These are phyloP conservation scores for Etia nguti DNA, from an alignment of 2,113 vertebrate genomes.

Conservation along the genomic window DNA sequence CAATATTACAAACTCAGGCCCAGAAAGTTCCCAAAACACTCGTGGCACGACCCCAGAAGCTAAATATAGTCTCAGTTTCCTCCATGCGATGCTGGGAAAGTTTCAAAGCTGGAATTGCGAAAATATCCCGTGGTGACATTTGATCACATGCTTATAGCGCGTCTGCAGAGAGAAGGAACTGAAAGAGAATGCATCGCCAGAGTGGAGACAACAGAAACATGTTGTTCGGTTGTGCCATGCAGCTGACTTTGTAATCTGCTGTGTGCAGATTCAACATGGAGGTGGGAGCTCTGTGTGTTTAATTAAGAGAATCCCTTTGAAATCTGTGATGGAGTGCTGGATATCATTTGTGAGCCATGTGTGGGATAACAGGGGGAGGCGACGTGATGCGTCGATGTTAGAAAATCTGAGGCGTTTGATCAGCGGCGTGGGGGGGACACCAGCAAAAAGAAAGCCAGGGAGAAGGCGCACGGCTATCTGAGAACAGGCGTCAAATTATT, in stretches of 20 bases:
- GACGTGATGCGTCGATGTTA: background rate
- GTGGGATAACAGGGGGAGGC: slow-evolving; percentile 1
- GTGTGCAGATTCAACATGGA: background rate
- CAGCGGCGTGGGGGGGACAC: background rate
- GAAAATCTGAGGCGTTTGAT: slow-evolving; percentile 32
- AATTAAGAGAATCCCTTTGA: slow-evolving; percentile 55
- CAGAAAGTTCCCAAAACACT: background rate
- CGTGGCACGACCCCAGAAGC: background rate
- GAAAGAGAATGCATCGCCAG: background rate
- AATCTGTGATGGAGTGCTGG: slow-evolving; percentile 15
- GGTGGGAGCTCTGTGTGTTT: slow-evolving; percentile 18
- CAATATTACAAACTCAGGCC: background rate
- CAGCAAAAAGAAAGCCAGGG: background rate
- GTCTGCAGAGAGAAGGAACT: background rate
- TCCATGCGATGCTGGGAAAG: background rate
- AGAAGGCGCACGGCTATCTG: background rate
- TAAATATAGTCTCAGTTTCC: background rate
- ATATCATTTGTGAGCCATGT: slow-evolving; percentile 17
- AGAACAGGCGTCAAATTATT: background rate
- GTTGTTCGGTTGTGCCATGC: background rate
- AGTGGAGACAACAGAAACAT: background rate
- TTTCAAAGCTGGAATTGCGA: background rate
- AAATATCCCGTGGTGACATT: background rate
- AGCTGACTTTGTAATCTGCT: slow-evolving; percentile 28
- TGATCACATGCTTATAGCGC: background rate